Evolutionary conservation across 2,797 vertebrate genomes (phyloP).

Genomic region (Rhinogobio ventralis): DNA sequence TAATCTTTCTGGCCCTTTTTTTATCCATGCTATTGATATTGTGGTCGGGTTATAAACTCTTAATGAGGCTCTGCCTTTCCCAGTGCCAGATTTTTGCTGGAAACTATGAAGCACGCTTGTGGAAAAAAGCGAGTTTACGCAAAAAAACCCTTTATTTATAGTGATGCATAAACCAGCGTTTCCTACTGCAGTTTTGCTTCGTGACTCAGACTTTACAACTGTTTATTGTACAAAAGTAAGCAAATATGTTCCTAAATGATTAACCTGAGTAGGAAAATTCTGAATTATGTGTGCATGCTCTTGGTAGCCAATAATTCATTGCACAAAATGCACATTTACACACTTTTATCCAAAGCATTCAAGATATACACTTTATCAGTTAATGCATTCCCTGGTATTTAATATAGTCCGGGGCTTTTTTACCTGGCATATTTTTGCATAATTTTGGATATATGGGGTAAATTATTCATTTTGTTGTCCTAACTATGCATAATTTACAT

Average conservation of each 20-base stretch:
- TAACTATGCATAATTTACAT: background rate
- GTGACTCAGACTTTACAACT: constrained; percentile 4
- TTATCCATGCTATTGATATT: constrained; percentile 74
- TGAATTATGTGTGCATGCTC: no score
- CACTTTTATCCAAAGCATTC: background rate
- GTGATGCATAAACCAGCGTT: constrained; percentile 61
- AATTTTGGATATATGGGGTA: background rate
- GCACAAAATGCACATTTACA: background rate
- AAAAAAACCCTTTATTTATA: constrained; percentile 68
- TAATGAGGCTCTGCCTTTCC: constrained; percentile 75
- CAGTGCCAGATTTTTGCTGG: constrained; percentile 66
- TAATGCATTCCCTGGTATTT: background rate
- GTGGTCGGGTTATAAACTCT: constrained; percentile 80
- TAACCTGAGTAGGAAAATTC: constrained; percentile 2
- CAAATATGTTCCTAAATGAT: background rate
- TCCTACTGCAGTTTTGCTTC: constrained; percentile 5
- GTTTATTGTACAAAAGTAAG: constrained; percentile 12
- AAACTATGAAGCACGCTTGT: constrained; percentile 64
- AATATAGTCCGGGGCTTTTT: background rate
- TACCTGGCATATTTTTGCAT: background rate
- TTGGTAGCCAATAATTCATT: background rate
- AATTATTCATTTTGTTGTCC: background rate
- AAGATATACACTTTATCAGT: background rate
- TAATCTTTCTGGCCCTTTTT: constrained; percentile 71
- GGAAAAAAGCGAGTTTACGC: constrained; percentile 61